Conservation (phyloP, 2,797 vertebrate genomes). For the Sebastes trivittatus region DNA sequence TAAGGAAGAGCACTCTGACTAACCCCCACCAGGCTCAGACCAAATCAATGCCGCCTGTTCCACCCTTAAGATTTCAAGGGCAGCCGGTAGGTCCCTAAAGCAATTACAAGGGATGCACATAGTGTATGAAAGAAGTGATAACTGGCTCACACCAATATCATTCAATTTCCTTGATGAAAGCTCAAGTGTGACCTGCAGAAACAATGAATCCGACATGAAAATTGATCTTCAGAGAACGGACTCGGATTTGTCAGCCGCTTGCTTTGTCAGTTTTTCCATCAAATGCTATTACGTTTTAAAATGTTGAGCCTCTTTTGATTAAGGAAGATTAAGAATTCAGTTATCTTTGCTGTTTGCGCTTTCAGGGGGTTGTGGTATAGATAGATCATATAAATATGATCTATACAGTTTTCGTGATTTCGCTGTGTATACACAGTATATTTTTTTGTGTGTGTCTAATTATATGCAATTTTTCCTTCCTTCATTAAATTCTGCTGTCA, state of each 20-base stretch:
- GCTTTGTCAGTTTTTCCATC: not conserved
- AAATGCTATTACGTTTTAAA: not conserved
- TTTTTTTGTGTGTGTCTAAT: not conserved
- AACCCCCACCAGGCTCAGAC: conserved; percentile 12
- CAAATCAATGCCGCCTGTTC: conserved; percentile 34
- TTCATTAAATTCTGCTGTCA: not conserved
- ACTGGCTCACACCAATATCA: conserved; percentile 35
- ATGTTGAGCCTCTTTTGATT: not conserved
- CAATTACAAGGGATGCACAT: conserved; percentile 36
- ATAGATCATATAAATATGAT: not conserved
- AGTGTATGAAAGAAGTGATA: conserved; percentile 38
- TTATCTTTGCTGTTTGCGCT: too few relatives aligned
- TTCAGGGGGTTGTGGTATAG: too few relatives aligned
- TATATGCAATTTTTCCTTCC: not conserved
- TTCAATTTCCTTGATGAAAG: conserved; percentile 25
- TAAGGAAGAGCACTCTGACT: conserved; percentile 14
- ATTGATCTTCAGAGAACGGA: not conserved
- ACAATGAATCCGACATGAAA: not conserved
- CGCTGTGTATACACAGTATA: not conserved
- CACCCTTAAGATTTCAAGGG: conserved; percentile 17
- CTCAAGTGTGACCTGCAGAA: conserved; percentile 26
- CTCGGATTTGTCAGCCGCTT: not conserved
- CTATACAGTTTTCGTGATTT: too few relatives aligned
- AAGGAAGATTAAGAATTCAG: not conserved
- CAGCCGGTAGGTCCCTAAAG: conserved; percentile 30